phyloP scores from a whole-genome alignment of 37 sponge, comb jelly and placozoan species.

The Tethya wilhelma region DNA sequence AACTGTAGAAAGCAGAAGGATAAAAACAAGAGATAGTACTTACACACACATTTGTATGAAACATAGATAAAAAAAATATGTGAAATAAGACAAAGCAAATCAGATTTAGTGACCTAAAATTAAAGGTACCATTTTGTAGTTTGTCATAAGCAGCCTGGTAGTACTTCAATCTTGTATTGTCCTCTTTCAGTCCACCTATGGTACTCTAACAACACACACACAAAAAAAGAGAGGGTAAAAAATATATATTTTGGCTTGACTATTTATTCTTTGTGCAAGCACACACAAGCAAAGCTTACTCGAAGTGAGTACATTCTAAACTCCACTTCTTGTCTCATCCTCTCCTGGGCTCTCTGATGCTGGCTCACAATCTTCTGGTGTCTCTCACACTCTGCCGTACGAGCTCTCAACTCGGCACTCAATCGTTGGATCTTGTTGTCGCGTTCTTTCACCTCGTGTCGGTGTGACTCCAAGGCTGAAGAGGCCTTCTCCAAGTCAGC shows the following conservation, averaged over 20 bases:
- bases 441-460: conserved; percentile 34
- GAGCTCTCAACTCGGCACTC: conserved; percentile 1
- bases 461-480: conserved; percentile 27
- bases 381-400: conserved; percentile 16
- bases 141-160: conserved; percentile 55
- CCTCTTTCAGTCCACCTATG: conserved; percentile 22
- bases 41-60: too few species aligned
- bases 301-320: conserved; percentile 23
- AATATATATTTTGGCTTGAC: not conserved
- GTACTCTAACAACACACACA: conserved; percentile 20
- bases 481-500: conserved; percentile 61
- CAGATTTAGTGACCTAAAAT: not conserved
- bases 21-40: too few species aligned
- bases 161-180: conserved; percentile 8
- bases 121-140: conserved; percentile 36
- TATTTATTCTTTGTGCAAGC: conserved; percentile 15
- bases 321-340: conserved; percentile 47
- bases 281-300: conserved; percentile 1
- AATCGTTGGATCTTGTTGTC: conserved; percentile 38
- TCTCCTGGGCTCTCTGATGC: conserved; percentile 43
- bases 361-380: conserved; percentile 35
- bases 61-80: too few species aligned
- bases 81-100: too few species aligned
- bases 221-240: not conserved
- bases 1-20: not conserved